Evolutionary conservation across 2,888 invertebrate genomes (phyloP).

Genomic region (Dendrolimus pini): DNA sequence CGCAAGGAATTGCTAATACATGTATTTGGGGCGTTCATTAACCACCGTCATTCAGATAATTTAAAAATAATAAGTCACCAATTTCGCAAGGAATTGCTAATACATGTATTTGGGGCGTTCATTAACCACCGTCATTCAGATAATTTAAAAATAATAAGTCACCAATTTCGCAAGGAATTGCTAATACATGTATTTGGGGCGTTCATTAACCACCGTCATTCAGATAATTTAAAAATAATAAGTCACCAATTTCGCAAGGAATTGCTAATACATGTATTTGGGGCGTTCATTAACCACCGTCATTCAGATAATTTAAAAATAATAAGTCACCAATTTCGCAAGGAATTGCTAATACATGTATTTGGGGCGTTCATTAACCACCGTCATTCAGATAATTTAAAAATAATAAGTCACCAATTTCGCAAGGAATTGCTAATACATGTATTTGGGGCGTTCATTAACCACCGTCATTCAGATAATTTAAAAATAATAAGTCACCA

Average conservation of each 20-base stretch:
- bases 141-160: too few relatives aligned
- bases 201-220: slow-evolving; percentile 1
- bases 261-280: neutral
- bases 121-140: slow-evolving; percentile 1
- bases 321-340: too few relatives aligned
- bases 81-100: neutral
- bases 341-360: neutral
- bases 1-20: neutral
- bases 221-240: too few relatives aligned
- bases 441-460: neutral
- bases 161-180: neutral
- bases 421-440: neutral
- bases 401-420: too few relatives aligned
- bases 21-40: neutral
- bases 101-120: neutral
- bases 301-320: neutral
- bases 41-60: too few relatives aligned
- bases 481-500: too few relatives aligned
- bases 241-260: neutral
- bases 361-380: slow-evolving; percentile 1
- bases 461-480: neutral
- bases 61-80: too few relatives aligned
- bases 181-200: neutral
- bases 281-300: slow-evolving; percentile 1
- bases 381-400: neutral